A percentile compares a stretch with the other conserved stretches of the same genome.
Evolutionary conservation across 2,113 vertebrate species (phyloP).

Genomic region (Scatophagus argus): DNA sequence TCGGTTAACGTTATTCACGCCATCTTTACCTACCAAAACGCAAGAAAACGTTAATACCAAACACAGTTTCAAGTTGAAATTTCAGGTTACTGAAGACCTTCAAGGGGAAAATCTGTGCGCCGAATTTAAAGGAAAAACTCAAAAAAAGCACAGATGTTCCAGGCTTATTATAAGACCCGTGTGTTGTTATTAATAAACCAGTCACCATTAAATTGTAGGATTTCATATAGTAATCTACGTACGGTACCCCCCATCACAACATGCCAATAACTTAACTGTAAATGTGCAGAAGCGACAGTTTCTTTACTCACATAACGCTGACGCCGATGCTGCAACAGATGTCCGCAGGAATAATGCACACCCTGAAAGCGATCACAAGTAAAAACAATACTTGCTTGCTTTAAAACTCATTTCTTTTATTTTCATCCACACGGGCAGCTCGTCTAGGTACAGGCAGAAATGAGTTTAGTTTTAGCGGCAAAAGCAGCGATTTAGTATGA

Average conservation of each 20-base stretch:
- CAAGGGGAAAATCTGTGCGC: too few species aligned
- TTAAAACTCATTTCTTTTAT: constrained; percentile 10
- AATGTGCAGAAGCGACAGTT: too few species aligned
- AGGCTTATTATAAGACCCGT: fast-evolving
- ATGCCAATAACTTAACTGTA: too few species aligned
- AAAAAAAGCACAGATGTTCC: neutral
- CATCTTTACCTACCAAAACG: neutral
- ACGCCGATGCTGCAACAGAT: neutral
- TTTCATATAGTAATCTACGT: too few species aligned
- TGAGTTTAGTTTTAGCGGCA: constrained; percentile 80
- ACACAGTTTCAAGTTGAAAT: neutral
- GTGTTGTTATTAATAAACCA: neutral
- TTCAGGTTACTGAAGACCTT: neutral
- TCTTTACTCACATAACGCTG: neutral
- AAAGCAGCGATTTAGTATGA: constrained; percentile 35
- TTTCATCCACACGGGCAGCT: neutral
- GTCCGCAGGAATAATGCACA: neutral
- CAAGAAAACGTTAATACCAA: neutral
- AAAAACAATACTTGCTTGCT: too few species aligned
- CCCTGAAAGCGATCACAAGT: neutral
- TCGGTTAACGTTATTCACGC: too few species aligned
- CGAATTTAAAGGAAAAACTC: neutral
- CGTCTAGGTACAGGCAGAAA: fast-evolving
- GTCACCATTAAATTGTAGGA: neutral
- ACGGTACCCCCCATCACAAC: too few species aligned